A percentile compares a stretch with the other conserved stretches of the same genome.
These are phyloP conservation scores for Botrylloides violaceus DNA, from an alignment of 23 tunicate species.

Conservation along the genomic window DNA sequence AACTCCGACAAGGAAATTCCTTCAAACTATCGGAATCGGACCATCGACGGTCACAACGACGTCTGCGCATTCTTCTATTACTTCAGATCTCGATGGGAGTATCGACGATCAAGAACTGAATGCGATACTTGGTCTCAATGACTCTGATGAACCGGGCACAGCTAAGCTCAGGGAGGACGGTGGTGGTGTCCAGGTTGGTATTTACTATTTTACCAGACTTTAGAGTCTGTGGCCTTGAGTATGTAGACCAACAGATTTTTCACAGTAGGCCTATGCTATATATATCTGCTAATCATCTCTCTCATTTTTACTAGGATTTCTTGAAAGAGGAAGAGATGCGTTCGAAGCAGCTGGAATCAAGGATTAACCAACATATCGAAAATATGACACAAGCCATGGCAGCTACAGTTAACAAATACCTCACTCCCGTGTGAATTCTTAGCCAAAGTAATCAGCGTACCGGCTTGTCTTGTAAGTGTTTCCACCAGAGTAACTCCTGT, in stretches of 20 bases:
- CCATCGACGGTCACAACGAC: conserved; percentile 33
- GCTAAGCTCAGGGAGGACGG: background rate
- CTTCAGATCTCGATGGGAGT: conserved; percentile 31
- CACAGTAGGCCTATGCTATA: too few species aligned
- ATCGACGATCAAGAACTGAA: conserved; percentile 48
- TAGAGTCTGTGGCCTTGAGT: background rate
- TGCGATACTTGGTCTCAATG: conserved; percentile 45
- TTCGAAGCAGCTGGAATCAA: conserved; percentile 46
- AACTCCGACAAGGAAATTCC: conserved; percentile 77
- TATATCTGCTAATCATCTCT: too few species aligned
- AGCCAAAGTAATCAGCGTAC: too few species aligned
- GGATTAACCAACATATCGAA: conserved; percentile 68
- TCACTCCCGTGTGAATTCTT: conserved; percentile 11
- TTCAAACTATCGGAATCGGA: conserved; percentile 50
- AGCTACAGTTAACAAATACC: conserved; percentile 59
- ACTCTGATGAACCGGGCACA: background rate
- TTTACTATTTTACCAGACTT: too few species aligned
- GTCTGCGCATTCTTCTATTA: conserved; percentile 21
- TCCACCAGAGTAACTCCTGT: too few species aligned
- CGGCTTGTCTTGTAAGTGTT: too few species aligned
- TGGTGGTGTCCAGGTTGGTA: conserved; percentile 10
- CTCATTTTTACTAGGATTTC: conserved; percentile 26
- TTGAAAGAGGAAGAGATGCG: conserved; percentile 56
- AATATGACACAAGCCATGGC: conserved; percentile 85
- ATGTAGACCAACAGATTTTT: background rate